Conservation (phyloP, 2,113 vertebrate genomes). For the Salvelinus namaycush region DNA sequence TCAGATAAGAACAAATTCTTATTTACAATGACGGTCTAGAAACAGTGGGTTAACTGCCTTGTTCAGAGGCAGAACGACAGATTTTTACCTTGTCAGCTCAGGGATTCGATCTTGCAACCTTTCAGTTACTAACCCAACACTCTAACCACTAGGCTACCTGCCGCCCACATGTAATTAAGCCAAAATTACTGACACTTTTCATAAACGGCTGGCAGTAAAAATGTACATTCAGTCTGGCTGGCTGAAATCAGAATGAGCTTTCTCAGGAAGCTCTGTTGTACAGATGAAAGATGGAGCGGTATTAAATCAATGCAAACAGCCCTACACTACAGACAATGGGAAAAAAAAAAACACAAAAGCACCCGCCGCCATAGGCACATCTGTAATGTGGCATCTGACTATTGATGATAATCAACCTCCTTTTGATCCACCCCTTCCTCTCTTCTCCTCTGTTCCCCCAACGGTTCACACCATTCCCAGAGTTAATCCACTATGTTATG, state of each 20-base stretch:
- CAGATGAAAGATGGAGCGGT: background rate
- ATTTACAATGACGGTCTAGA: no score
- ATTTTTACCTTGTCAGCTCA: no score
- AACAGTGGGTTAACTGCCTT: no score
- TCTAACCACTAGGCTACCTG: no score
- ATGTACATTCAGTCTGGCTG: conserved; percentile 4
- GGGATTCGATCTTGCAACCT: no score
- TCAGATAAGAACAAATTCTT: no score
- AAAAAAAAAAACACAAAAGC: background rate
- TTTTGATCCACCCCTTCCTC: background rate
- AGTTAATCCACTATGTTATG: background rate
- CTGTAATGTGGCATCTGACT: background rate
- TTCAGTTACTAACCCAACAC: no score
- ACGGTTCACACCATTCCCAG: background rate
- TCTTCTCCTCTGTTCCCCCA: background rate
- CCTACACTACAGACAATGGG: background rate
- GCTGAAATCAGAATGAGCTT: background rate
- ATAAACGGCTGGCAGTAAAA: conserved; percentile 25
- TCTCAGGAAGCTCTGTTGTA: background rate
- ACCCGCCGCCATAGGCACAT: background rate
- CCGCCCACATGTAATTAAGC: conserved; percentile 14
- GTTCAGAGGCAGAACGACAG: no score
- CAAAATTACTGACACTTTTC: conserved; percentile 18
- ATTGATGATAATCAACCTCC: background rate
- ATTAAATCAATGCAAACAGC: background rate